Evolutionary conservation across 2,888 invertebrate genomes (phyloP), one percentile per base, ranked within the genome.

Genomic region (Tiphia femorata): DNA sequence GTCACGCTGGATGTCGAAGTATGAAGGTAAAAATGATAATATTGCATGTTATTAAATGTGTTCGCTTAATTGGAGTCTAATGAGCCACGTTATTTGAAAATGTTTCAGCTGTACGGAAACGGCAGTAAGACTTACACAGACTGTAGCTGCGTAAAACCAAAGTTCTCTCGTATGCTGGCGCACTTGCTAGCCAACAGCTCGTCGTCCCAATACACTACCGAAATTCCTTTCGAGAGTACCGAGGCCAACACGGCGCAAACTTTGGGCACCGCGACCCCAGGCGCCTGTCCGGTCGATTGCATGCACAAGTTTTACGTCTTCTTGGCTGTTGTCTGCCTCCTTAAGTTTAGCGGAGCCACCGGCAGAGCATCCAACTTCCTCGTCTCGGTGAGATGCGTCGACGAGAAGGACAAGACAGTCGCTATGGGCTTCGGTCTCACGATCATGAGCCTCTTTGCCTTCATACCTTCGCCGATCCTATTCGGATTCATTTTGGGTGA

Each of bases 381-480:
- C 10, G 87, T 90, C 0, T 86, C 88, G 25, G 87, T 89, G 27
- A 88, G 89, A 75, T 91, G 91, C 78, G 91, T 92, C 4, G 89
- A 90, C 8, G 90, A 91, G 70, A 88, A 89, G 76, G 92, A 92
- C 75, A 91, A 91, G 78, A 87, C 91, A 0, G 88, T 90, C 0
- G 89, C 91, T 1, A 89, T 92, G 87, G 92, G 91, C 23, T 88
- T 91, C 54, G 88, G 89, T 20, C 84, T 91, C 64, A 90, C 88
- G 78, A 84, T 91, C 68, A 87, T 90, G 86, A 90, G 90, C 60
- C 84, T 91, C 51, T 88, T 91, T 68, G 90, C 91, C 7, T 91
- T 92, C 72, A 90, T 92, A 67, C 93, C 93, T 0, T 90, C 91
- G 42, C 93, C 93, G 0, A 91, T 93, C 64, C 85, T 92, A 53